These are phyloP conservation scores for Myotis planiceps DNA, from an alignment of 2,797 vertebrate genomes.

Conservation along the genomic window DNA sequence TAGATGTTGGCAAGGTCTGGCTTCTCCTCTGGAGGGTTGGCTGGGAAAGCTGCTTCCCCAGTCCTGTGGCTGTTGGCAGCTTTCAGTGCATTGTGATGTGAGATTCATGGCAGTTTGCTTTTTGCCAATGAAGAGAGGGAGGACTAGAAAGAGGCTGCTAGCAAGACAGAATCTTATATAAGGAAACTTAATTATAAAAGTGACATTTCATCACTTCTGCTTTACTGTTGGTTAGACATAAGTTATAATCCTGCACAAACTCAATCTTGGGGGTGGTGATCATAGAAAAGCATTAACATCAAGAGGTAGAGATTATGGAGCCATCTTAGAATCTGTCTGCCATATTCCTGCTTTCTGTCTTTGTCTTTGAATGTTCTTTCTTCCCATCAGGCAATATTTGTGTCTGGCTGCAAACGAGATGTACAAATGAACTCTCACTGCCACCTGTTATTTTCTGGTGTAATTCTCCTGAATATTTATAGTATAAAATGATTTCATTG, in stretches of 20 bases:
- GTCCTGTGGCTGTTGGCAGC: not conserved
- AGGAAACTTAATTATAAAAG: not conserved
- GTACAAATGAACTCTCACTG: not conserved
- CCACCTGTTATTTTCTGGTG: not conserved
- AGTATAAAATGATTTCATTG: not conserved
- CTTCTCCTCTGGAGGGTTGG: not conserved
- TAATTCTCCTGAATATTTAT: not conserved
- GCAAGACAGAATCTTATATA: not conserved
- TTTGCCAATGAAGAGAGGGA: not conserved
- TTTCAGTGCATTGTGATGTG: not conserved
- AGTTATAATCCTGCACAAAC: not conserved
- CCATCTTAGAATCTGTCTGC: not conserved
- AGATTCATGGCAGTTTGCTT: not conserved
- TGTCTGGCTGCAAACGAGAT: not conserved
- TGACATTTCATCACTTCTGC: not conserved
- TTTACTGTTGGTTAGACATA: not conserved
- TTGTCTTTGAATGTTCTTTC: not conserved
- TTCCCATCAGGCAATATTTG: not conserved
- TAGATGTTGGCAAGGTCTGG: not conserved
- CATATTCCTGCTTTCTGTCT: not conserved
- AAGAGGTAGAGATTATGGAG: not conserved
- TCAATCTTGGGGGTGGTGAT: not conserved
- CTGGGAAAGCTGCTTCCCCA: not conserved
- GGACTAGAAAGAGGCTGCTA: not conserved
- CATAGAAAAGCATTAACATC: not conserved